phyloP scores from a whole-genome alignment of 92 coral and sea anemone genomes.

The Paragorgia papillata region DNA sequence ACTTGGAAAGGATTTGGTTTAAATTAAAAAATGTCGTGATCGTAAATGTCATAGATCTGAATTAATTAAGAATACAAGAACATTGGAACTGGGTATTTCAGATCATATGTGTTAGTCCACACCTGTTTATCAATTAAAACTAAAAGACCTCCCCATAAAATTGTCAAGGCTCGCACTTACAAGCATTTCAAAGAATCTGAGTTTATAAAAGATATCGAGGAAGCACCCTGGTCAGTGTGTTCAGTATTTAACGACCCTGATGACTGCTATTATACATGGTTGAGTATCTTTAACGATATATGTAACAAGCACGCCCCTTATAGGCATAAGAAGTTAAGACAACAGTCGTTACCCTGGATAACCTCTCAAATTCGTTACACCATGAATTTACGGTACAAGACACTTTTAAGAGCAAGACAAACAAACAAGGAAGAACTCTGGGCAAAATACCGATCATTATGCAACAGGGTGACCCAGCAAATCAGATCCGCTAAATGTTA shows the following conservation, averaged over 20 bases:
- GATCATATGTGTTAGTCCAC: no score
- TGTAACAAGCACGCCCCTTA: no score
- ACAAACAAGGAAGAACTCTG: constrained; percentile 43
- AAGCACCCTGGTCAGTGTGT: no score
- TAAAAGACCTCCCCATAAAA: no score
- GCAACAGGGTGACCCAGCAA: constrained; percentile 49
- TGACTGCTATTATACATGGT: no score
- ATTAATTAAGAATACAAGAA: constrained; percentile 53
- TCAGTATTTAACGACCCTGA: no score
- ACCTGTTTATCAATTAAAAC: no score
- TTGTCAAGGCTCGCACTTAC: no score
- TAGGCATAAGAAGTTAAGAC: constrained; percentile 43
- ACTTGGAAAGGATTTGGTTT: constrained; percentile 45
- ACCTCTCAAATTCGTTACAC: constrained; percentile 47
- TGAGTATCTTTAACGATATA: no score
- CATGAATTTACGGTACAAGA: constrained; percentile 50
- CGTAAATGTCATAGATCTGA: constrained; percentile 41
- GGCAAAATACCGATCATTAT: constrained; percentile 35
- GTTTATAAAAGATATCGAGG: no score
- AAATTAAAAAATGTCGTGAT: constrained; percentile 53
- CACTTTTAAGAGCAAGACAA: constrained; percentile 21
- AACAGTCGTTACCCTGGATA: constrained; percentile 54
- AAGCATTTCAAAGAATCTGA: no score
- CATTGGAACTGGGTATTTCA: no score
- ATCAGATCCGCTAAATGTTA: constrained; percentile 47